Evolutionary conservation across 2,888 invertebrate species (phyloP).

Genomic region (Autographa gamma): DNA sequence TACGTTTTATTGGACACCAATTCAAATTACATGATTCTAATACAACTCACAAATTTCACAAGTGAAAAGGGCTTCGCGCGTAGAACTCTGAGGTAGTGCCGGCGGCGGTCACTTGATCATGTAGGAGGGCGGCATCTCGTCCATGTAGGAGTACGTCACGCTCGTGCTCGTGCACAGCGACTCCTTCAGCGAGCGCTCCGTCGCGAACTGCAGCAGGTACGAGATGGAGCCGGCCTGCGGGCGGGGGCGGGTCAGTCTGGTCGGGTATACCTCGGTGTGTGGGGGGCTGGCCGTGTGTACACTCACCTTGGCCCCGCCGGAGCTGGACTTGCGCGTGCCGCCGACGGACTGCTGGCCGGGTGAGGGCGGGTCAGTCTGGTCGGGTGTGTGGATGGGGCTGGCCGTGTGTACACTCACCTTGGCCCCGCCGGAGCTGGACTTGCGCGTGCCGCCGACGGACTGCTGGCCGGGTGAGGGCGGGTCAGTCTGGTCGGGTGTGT

Average conservation of each 20-base stretch:
- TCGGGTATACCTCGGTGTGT: too few relatives aligned
- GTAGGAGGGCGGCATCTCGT: slow-evolving; percentile 37
- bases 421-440: neutral
- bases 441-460: neutral
- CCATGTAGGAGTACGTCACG: slow-evolving; percentile 59
- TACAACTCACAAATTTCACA: neutral
- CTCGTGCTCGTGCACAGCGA: slow-evolving; percentile 20
- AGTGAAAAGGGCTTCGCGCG: neutral
- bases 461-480: neutral
- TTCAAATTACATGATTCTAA: neutral
- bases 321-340: slow-evolving; percentile 92
- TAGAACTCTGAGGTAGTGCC: neutral
- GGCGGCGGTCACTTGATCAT: slow-evolving; percentile 17
- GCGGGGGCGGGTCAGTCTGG: neutral
- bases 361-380: too few relatives aligned
- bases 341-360: neutral
- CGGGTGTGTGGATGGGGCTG: too few relatives aligned
- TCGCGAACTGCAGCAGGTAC: slow-evolving; percentile 74
- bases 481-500: too few relatives aligned
- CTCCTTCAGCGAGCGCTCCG: slow-evolving; percentile 58
- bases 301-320: slow-evolving; percentile 94
- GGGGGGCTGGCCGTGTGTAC: too few relatives aligned
- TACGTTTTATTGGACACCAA: slow-evolving; percentile 38
- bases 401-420: too few relatives aligned
- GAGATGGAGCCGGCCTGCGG: slow-evolving; percentile 95